phyloP scores from a whole-genome alignment of 2,797 vertebrate species.

The Otolemur crassicaudatus region DNA sequence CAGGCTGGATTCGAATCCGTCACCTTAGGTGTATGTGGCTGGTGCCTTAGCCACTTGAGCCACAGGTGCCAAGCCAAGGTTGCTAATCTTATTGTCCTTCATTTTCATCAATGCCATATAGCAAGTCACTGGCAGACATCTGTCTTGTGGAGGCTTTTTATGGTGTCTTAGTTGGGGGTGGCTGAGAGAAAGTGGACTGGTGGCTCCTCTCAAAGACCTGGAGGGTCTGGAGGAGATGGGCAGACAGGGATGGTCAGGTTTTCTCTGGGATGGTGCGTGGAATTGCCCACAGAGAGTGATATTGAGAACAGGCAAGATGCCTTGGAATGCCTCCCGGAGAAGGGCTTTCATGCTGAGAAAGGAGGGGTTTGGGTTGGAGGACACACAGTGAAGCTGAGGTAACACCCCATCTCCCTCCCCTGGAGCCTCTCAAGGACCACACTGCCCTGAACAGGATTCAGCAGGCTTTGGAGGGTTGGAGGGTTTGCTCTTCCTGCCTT shows the following conservation, averaged over 20 bases:
- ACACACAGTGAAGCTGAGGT: neutral
- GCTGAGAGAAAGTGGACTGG: neutral
- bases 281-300: neutral
- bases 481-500: neutral
- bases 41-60: too few species aligned
- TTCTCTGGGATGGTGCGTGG: neutral
- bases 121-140: neutral
- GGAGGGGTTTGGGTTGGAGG: neutral
- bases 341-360: neutral
- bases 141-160: too few species aligned
- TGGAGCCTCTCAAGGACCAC: neutral
- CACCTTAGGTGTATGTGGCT: too few species aligned
- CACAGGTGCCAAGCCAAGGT: neutral
- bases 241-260: neutral
- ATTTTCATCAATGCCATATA: neutral
- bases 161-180: fast-evolving
- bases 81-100: fast-evolving
- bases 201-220: neutral
- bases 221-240: neutral
- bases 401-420: neutral
- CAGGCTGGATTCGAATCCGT: too few species aligned
- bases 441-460: neutral
- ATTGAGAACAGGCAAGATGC: neutral
- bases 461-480: neutral
- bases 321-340: neutral